Base-by-base conservation (phyloP, 2,888 invertebrate genomes). In the Scelioninae gen. 2 region DNA sequence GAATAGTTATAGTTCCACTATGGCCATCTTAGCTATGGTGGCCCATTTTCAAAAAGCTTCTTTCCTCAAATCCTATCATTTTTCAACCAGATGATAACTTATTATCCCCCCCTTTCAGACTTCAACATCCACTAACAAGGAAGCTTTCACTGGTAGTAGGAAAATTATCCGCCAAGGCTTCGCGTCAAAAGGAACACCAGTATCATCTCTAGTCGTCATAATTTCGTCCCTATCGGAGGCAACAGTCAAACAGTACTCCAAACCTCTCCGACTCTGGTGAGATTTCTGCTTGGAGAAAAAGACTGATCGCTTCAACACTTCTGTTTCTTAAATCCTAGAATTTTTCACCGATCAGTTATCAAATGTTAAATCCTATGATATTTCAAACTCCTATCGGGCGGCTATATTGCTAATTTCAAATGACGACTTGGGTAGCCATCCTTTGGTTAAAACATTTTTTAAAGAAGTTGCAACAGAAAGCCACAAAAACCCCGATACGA, bases 401-500 rank as follows among this genome's bases (percentile, higher is more conserved):
- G 53, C 39, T 9, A 53, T 53, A 2, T 68, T 73, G 0, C 11
- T 73, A 2, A 57, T 77, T 31, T 10, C 19, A 2, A 2, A 6
- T 0, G 2, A 33, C 9, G 50, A 65, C 0, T 16, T 77, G 4
- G 70, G 69, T 0, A 35, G 57, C 2, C 35, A 75, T 37, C 25
- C 33, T 0, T n/a, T 31, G 1, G 35, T 77, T 0, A 69, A 46
- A 19, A 73, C 74, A 63, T 73, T 77, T 61, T 77, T 67, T 19
- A 74, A 73, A 39, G 75, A 74, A 1, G 19, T 60, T 0, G 50
- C 55, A 11, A 19, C 33, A 2, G 1, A 46, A 74, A 57, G 37
- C 76, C 73, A 1, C 57, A 58, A 16, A 43, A 25, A 41, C 75
- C 77, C 2, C 77, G 64, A 57, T 79, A 82, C 65, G 71, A 81